phyloP scores from a whole-genome alignment of 2,797 vertebrate genomes.

The Rousettus madagascariensis region DNA sequence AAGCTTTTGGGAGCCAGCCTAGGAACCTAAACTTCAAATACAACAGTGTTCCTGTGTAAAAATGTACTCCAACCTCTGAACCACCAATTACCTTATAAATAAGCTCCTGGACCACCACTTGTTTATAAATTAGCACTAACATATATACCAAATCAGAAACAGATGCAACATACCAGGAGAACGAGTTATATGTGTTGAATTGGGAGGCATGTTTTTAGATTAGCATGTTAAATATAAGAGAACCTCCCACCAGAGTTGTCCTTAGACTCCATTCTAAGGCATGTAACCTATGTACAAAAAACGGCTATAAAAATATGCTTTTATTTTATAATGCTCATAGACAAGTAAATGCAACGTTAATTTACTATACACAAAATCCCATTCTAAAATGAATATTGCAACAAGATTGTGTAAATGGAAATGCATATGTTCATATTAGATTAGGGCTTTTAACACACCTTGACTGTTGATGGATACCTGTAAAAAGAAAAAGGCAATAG shows the following conservation, averaged over 20 bases:
- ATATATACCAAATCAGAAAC: neutral
- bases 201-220: neutral
- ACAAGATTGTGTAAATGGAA: neutral
- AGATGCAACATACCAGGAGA: conserved; percentile 1
- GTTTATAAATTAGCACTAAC: neutral
- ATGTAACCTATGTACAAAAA: neutral
- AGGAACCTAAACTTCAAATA: neutral
- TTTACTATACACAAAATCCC: neutral
- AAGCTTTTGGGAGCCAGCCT: neutral
- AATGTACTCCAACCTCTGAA: neutral
- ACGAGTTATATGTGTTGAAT: neutral
- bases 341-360: neutral
- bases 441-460: conserved; percentile 87
- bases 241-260: neutral
- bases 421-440: neutral
- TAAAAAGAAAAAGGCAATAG: conserved; percentile 76
- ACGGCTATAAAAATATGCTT: neutral
- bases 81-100: neutral
- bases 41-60: neutral
- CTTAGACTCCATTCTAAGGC: neutral
- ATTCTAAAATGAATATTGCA: neutral
- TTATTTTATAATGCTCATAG: neutral
- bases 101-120: neutral
- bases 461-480: conserved; percentile 98
- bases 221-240: conserved; percentile 20